Conservation (phyloP, 2,113 vertebrate genomes). For the Nematolebias whitei region DNA sequence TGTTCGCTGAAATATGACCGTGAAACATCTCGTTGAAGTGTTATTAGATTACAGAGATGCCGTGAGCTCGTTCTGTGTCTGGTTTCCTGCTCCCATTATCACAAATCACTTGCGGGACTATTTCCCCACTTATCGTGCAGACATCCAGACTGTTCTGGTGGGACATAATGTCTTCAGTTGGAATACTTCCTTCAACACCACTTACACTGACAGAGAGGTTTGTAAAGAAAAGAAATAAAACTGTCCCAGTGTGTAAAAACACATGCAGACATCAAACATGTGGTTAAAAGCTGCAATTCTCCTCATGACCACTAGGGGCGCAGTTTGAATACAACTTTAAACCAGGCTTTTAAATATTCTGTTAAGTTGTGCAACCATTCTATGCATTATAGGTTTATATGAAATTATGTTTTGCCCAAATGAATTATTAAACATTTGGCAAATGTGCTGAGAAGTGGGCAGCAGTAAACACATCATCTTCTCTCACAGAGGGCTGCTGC, state of each 20-base stretch:
- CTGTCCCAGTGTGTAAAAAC: not conserved
- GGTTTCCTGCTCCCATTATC: constrained; percentile 38
- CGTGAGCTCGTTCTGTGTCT: constrained; percentile 35
- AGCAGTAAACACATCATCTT: too few species aligned
- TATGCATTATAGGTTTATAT: constrained; percentile 16
- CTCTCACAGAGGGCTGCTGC: too few species aligned
- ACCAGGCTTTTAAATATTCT: constrained; percentile 2
- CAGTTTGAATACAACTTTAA: not conserved
- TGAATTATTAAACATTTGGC: constrained; percentile 1
- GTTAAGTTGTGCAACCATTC: constrained; percentile 1
- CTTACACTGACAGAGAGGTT: constrained; percentile 13
- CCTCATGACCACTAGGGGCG: constrained; percentile 21
- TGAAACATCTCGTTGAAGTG: constrained; percentile 34
- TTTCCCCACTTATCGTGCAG: constrained; percentile 41
- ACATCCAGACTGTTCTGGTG: constrained; percentile 31
- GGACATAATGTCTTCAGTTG: constrained; percentile 18
- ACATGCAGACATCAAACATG: constrained; percentile 23
- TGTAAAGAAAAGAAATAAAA: constrained; percentile 2
- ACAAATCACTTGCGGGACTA: constrained; percentile 40
- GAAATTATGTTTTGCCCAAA: not conserved
- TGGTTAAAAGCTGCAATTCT: constrained; percentile 22
- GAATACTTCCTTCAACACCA: constrained; percentile 11
- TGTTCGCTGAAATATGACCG: constrained; percentile 45
- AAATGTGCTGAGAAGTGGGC: too few species aligned
- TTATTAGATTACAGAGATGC: constrained; percentile 36